A percentile compares a stretch with the other conserved stretches of the same genome.
Evolutionary conservation across 2,888 invertebrate species (phyloP).

Genomic region (Fragum fragum): DNA sequence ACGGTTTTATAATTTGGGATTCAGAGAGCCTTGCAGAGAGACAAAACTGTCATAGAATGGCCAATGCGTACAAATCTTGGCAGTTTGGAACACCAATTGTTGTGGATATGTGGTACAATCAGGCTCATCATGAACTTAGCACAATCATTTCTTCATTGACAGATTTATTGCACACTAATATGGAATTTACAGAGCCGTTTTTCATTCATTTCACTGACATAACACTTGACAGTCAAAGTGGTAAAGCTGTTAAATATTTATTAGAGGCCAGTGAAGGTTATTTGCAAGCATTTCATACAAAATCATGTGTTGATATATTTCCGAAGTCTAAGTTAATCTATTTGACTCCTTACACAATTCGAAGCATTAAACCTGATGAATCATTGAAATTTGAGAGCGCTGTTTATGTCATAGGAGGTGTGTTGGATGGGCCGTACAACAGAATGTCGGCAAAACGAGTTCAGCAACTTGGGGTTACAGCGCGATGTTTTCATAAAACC

Average conservation of each 20-base stretch:
- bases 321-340: conserved; percentile 9
- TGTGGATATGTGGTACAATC: conserved; percentile 18
- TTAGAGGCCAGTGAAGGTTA: not conserved
- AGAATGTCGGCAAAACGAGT: conserved; percentile 4
- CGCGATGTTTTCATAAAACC: not conserved
- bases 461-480: not conserved
- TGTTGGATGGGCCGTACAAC: not conserved
- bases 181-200: not conserved
- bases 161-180: not conserved
- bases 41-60: not conserved
- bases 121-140: not conserved
- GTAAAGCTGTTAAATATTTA: conserved; percentile 7
- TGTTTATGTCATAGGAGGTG: not conserved
- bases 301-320: conserved; percentile 14
- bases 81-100: conserved; percentile 10
- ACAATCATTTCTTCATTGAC: not conserved
- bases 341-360: conserved; percentile 15
- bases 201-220: conserved; percentile 22
- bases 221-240: conserved; percentile 2
- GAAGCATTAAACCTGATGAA: not conserved
- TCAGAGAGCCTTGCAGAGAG: not conserved
- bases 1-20: conserved; percentile 3
- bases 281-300: conserved; percentile 9
- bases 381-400: not conserved
- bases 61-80: conserved; percentile 1